Evolutionary conservation across 2,888 invertebrate genomes (phyloP), one percentile per base, ranked within the genome.

Genomic region (Candidula unifasciata): DNA sequence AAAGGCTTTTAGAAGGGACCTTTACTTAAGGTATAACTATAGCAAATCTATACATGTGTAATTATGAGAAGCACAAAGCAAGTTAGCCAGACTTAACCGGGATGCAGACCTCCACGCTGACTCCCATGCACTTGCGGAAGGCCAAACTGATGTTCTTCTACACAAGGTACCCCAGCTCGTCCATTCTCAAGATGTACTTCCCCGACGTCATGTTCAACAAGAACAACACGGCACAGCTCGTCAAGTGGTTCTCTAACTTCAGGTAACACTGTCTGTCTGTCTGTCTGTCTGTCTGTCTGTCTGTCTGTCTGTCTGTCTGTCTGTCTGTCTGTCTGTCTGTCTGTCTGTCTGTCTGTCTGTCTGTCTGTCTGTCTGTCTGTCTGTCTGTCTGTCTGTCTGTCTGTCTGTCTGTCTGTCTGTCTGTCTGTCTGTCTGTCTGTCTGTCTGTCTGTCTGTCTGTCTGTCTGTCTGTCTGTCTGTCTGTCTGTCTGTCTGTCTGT

Each of bases 141-240:
- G 99, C 99, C 89, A 99, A 99, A 95, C 96, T 99, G 95, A 99
- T 99, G 99, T 99, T 99, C 96, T 99, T 99, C 96, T 99, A 98
- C 97, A 98, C 98, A 92, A 96, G 99, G 92, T 99, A 99, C 95
- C 99, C 99, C 87, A 98, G 98, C 94, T 99, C 99, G 87, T 97
- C 98, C 93, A 97, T 99, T 91, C 96, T 99, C 94, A 99, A 99
- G 95, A 98, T 98, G 96, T 99, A 98, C 96, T 99, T 99, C 96
- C 99, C 99, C 69, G 99, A 99, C 95, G 99, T 99, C 95, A 98
- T 98, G 94, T 99, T 99, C 96, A 99, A 99, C 96, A 99, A 99
- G 95, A 99, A 99, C 95, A 99, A 99, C 95, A 99, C 99, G 90
- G 99, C 99, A 93, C 99, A 99, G 95, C 96, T 99, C 94, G 99